These are phyloP conservation scores for Leptoteleia sp. DNA, from an alignment of 1,140 invertebrate genomes.

Conservation along the genomic window DNA sequence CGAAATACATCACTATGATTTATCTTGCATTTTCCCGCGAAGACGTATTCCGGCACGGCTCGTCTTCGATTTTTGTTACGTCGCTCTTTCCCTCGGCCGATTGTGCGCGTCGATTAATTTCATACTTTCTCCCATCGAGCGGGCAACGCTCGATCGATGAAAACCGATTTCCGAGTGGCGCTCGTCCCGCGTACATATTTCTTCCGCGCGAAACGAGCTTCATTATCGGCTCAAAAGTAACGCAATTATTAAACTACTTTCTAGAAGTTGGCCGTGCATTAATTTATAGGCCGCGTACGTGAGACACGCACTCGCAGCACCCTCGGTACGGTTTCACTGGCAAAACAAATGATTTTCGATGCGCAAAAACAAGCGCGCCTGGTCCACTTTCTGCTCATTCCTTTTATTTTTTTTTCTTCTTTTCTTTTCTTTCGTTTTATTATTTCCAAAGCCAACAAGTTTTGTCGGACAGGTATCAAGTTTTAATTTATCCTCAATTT, in stretches of 20 bases:
- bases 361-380: slow-evolving; percentile 31
- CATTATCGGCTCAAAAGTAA: slow-evolving; percentile 63
- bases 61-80: slow-evolving; percentile 33
- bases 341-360: slow-evolving; percentile 50
- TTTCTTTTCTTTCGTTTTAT: no score
- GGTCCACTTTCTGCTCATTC: slow-evolving; percentile 36
- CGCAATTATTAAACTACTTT: slow-evolving; percentile 67
- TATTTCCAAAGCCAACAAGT: no score
- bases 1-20: slow-evolving; percentile 43
- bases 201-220: slow-evolving; percentile 54
- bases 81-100: slow-evolving; percentile 27
- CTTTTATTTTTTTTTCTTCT: no score
- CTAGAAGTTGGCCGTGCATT: slow-evolving; percentile 54
- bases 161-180: slow-evolving; percentile 49
- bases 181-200: slow-evolving; percentile 46
- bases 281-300: slow-evolving; percentile 54
- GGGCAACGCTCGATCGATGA: slow-evolving; percentile 30
- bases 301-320: slow-evolving; percentile 34
- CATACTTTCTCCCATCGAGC: slow-evolving; percentile 61
- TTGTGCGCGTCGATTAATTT: slow-evolving; percentile 60
- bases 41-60: slow-evolving; percentile 21
- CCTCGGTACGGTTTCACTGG: slow-evolving; percentile 25
- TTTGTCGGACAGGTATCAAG: no score
- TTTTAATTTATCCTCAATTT: no score
- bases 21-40: slow-evolving; percentile 40